Evolutionary conservation across 2,888 invertebrate species (phyloP).

Genomic region (Leucozona laternaria): DNA sequence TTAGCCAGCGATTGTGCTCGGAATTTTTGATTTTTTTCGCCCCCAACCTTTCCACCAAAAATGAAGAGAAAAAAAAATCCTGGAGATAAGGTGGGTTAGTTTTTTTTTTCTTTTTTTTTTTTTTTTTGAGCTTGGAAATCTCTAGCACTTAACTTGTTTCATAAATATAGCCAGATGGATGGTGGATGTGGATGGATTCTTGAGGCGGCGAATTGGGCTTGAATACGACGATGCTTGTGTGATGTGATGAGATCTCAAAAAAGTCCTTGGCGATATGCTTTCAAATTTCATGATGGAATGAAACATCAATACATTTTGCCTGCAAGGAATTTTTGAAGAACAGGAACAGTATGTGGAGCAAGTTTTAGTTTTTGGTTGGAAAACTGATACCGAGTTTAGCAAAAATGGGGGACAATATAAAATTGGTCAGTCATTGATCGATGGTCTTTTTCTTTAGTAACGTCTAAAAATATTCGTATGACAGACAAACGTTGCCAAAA

Average conservation of each 20-base stretch:
- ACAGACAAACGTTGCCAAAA: too few relatives aligned
- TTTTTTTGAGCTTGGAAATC: slow-evolving; percentile 51
- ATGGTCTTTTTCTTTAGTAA: too few relatives aligned
- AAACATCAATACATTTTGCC: slow-evolving; percentile 55
- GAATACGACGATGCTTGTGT: slow-evolving; percentile 38
- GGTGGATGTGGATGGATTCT: slow-evolving; percentile 55
- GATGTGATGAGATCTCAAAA: slow-evolving; percentile 58
- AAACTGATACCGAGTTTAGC: too few relatives aligned
- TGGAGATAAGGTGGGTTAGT: slow-evolving; percentile 61
- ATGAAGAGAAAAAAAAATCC: slow-evolving; percentile 30
- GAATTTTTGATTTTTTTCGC: slow-evolving; percentile 67
- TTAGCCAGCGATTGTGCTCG: slow-evolving; percentile 75
- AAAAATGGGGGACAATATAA: too few relatives aligned
- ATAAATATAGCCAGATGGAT: slow-evolving; percentile 75
- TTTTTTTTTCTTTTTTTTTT: not conserved
- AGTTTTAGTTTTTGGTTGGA: not conserved
- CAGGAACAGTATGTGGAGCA: slow-evolving; percentile 59
- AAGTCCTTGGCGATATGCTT: slow-evolving; percentile 69
- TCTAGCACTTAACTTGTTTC: slow-evolving; percentile 74
- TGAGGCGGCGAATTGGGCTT: slow-evolving; percentile 31
- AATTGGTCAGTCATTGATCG: too few relatives aligned
- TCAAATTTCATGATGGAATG: slow-evolving; percentile 72
- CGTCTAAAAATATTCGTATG: too few relatives aligned
- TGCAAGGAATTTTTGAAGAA: slow-evolving; percentile 20
- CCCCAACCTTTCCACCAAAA: not conserved